Evolutionary conservation across 2,113 vertebrate species (phyloP).

Genomic region (Pteruthius melanotis): DNA sequence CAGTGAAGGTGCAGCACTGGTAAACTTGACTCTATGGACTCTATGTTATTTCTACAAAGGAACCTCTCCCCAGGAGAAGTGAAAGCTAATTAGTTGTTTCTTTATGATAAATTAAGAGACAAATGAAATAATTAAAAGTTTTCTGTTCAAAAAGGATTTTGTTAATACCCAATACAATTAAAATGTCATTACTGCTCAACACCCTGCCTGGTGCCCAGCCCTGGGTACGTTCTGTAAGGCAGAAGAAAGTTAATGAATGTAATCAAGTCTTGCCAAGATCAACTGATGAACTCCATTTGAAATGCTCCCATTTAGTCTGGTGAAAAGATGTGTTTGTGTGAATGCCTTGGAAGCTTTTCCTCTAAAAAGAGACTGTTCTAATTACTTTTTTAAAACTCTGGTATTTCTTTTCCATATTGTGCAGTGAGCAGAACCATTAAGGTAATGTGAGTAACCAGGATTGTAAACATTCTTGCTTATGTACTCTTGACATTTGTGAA

Average conservation of each 20-base stretch:
- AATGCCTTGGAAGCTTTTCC: not conserved
- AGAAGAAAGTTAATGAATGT: not conserved
- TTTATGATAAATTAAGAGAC: slow-evolving; percentile 11
- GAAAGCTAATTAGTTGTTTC: not conserved
- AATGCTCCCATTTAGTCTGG: not conserved
- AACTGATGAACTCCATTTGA: not conserved
- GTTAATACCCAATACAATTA: not conserved
- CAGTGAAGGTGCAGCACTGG: not conserved
- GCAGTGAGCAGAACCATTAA: not conserved
- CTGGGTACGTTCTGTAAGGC: not conserved
- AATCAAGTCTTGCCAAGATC: not conserved
- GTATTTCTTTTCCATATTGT: not conserved
- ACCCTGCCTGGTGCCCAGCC: not conserved
- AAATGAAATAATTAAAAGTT: slow-evolving; percentile 17
- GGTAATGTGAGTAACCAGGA: not conserved
- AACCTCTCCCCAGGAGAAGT: not conserved
- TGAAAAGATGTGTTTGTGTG: not conserved
- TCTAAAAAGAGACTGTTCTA: not conserved
- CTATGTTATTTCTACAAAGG: not conserved
- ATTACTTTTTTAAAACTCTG: not conserved
- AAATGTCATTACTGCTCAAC: not conserved
- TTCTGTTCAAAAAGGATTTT: slow-evolving; percentile 17
- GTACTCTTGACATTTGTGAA: not conserved
- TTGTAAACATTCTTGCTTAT: not conserved
- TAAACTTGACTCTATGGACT: not conserved